Evolutionary conservation across 2,113 vertebrate genomes (phyloP).

Genomic region (Ochotona princeps): DNA sequence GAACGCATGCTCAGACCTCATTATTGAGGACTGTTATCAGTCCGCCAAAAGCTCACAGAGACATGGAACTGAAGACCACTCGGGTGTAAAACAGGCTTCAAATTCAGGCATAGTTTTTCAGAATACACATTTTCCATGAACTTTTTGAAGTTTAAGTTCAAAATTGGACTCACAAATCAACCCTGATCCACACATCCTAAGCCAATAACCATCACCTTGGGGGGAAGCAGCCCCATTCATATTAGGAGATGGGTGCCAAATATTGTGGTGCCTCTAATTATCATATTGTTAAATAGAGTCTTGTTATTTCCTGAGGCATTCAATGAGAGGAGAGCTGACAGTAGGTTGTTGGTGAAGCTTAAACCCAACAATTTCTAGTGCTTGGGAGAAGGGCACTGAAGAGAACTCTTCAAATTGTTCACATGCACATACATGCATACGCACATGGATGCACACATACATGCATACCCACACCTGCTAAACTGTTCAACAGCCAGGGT

Average conservation of each 20-base stretch:
- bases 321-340: background rate
- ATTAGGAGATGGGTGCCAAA: background rate
- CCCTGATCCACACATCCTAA: background rate
- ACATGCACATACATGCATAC: background rate
- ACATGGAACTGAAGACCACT: too few species aligned
- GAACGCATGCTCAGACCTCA: background rate
- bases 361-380: background rate
- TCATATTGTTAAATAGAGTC: background rate
- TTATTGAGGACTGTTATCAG: too few species aligned
- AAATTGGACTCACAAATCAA: background rate
- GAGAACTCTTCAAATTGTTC: background rate
- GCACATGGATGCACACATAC: background rate
- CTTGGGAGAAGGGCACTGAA: background rate
- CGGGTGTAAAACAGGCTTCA: too few species aligned
- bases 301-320: slow-evolving; percentile 4
- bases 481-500: background rate
- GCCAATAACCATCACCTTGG: background rate
- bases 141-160: too few species aligned
- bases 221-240: background rate
- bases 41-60: too few species aligned
- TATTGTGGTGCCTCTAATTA: background rate
- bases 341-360: background rate
- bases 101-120: too few species aligned
- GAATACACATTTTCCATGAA: too few species aligned
- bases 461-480: background rate